Evolutionary conservation across 2,113 vertebrate species (phyloP).

Genomic region (Oncorhynchus kisutch): DNA sequence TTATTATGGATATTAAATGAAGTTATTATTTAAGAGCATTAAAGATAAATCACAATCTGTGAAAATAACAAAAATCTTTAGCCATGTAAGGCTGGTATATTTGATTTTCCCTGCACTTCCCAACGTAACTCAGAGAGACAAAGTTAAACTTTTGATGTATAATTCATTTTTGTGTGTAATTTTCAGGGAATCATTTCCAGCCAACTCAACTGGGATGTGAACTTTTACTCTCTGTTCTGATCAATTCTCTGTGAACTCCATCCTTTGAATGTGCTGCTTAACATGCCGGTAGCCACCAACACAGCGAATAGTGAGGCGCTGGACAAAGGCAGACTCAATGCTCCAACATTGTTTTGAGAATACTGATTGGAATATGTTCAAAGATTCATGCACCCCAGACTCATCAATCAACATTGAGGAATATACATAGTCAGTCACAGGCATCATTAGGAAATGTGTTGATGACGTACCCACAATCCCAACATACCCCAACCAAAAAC

Average conservation of each 20-base stretch:
- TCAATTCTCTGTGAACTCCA: constrained; percentile 41
- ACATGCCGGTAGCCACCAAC: constrained; percentile 29
- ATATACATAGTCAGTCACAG: no score
- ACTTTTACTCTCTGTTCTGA: constrained; percentile 17
- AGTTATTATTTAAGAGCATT: no score
- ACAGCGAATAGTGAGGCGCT: neutral
- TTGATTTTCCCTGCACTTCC: neutral
- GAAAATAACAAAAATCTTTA: no score
- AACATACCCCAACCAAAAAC: no score
- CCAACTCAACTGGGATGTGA: constrained; percentile 3
- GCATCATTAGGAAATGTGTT: no score
- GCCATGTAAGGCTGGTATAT: no score
- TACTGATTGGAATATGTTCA: no score
- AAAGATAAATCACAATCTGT: no score
- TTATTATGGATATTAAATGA: no score
- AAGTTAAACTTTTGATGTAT: constrained; percentile 29
- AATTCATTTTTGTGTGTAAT: constrained; percentile 27
- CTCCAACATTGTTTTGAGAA: neutral
- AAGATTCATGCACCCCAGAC: no score
- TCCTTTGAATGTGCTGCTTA: constrained; percentile 33
- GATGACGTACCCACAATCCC: no score
- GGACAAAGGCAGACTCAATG: neutral
- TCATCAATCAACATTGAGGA: no score
- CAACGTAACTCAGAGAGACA: neutral
- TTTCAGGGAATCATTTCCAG: constrained; percentile 23